Evolutionary conservation across 2,797 vertebrate species (phyloP).

Genomic region (Amazona finschi): DNA sequence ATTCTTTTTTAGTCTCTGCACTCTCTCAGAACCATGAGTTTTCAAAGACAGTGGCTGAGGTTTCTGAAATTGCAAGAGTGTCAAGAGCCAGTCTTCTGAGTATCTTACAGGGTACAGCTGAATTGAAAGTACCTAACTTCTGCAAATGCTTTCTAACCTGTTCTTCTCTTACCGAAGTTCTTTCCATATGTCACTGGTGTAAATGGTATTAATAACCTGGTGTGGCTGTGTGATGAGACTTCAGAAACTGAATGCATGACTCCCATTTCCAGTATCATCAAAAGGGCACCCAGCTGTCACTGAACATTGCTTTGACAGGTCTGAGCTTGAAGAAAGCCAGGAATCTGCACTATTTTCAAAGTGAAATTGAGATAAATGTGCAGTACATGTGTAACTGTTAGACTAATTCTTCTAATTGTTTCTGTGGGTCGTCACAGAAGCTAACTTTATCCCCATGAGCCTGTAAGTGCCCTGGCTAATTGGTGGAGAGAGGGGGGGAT

Average conservation of each 20-base stretch:
- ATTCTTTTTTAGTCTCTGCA: background rate
- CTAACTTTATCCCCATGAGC: background rate
- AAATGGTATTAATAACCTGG: background rate
- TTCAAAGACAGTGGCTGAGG: background rate
- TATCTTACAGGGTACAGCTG: background rate
- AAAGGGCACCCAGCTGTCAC: background rate
- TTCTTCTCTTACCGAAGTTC: background rate
- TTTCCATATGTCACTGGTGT: background rate
- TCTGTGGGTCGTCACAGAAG: background rate
- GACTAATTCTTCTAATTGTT: slow-evolving; percentile 36
- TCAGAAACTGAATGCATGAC: background rate
- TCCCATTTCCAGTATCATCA: background rate
- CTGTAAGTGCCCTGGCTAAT: background rate
- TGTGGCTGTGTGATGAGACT: background rate
- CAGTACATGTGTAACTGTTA: background rate
- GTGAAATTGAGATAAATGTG: slow-evolving; percentile 26
- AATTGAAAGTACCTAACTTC: background rate
- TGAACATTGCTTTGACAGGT: background rate
- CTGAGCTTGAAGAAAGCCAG: background rate
- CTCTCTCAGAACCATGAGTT: background rate
- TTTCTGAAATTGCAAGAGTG: background rate
- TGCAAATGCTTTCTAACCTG: background rate
- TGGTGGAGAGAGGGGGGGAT: accelerated
- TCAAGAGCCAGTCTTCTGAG: background rate
- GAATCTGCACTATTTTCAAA: background rate